phyloP scores from a whole-genome alignment of 2,888 invertebrate species.

The Dolomedes plantarius region DNA sequence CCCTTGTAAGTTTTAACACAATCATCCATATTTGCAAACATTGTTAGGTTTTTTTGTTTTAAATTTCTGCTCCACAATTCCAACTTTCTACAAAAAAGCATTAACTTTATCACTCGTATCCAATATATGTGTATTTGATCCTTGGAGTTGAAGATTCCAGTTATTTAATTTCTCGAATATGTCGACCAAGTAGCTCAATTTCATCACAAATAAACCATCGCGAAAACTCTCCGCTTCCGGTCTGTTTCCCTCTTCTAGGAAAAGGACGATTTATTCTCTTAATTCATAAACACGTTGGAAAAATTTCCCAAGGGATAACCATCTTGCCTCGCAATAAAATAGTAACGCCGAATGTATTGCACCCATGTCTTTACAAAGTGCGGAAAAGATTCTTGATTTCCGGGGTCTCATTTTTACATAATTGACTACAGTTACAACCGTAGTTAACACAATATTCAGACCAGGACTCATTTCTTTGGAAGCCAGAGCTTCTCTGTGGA shows the following conservation, averaged over 20 bases:
- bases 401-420: conserved; percentile 36
- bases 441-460: conserved; percentile 31
- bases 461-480: conserved; percentile 33
- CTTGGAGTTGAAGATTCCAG: no score
- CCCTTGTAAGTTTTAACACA: no score
- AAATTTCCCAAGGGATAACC: conserved; percentile 7
- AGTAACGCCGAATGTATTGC: conserved; percentile 7
- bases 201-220: conserved; percentile 54
- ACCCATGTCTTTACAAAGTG: conserved; percentile 37
- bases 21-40: no score
- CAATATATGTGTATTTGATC: no score
- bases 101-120: no score
- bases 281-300: conserved; percentile 2
- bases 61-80: conserved; percentile 12
- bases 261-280: no score
- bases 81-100: conserved; percentile 15
- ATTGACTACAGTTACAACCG: conserved; percentile 32
- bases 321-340: conserved; percentile 10
- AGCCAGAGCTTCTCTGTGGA: conserved; percentile 35
- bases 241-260: conserved; percentile 20
- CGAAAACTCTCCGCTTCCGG: conserved; percentile 42
- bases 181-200: conserved; percentile 47
- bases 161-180: conserved; percentile 32
- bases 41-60: conserved; percentile 17
- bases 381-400: conserved; percentile 33